Conservation (phyloP, 2,888 invertebrate genomes). For the Amiota mariae region DNA sequence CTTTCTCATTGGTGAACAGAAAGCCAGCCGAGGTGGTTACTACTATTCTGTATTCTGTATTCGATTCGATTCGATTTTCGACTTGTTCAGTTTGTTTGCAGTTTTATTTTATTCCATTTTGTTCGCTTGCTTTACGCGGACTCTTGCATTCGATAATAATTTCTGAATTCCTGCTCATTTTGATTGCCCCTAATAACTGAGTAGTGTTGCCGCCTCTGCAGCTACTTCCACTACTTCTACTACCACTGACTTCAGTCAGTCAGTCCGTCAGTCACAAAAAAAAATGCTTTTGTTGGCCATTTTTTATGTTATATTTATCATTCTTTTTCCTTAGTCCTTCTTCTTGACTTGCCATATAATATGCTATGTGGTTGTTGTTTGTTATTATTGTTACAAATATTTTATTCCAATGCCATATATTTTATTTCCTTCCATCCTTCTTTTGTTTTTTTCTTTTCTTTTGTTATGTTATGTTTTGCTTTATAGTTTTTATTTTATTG, state of each 20-base stretch:
- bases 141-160: slow-evolving; percentile 57
- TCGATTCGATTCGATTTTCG: neutral
- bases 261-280: slow-evolving; percentile 1
- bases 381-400: slow-evolving; percentile 69
- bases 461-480: slow-evolving; percentile 35
- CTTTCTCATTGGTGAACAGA: no score
- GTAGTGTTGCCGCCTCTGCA: slow-evolving; percentile 55
- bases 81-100: neutral
- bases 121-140: neutral
- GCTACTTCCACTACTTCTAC: slow-evolving; percentile 10
- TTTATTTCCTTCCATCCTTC: slow-evolving; percentile 55
- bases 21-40: no score
- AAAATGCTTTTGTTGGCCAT: slow-evolving; percentile 22
- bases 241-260: neutral
- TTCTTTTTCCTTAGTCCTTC: neutral
- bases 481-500: slow-evolving; percentile 62
- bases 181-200: slow-evolving; percentile 69
- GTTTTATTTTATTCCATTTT: neutral
- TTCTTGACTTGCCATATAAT: slow-evolving; percentile 7
- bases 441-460: slow-evolving; percentile 49
- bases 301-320: neutral
- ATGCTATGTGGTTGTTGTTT: slow-evolving; percentile 1
- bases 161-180: slow-evolving; percentile 67
- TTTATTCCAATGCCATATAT: slow-evolving; percentile 69
- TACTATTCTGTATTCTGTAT: no score